Evolutionary conservation across 30 jellyfish, hydroid and myxozoan genomes (phyloP).

Genomic region (Aurelia sp.): DNA sequence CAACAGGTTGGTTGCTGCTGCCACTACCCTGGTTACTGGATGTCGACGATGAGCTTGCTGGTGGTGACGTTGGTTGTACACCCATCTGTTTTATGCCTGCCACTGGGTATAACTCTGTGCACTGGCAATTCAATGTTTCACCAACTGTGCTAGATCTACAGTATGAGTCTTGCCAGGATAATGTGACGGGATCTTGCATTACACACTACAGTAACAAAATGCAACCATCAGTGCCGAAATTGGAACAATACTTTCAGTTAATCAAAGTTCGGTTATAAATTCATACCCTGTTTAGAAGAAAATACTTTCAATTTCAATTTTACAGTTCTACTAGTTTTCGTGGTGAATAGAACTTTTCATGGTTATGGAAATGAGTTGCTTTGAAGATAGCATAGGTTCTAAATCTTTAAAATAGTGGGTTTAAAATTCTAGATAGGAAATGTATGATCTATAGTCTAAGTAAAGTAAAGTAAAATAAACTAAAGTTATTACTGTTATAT

Average conservation of each 20-base stretch:
- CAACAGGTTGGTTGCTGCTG: neutral
- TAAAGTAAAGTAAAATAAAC: no score
- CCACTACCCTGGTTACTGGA: neutral
- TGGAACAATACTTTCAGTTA: neutral
- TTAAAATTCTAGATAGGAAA: no score
- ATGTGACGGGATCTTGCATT: conserved; percentile 40
- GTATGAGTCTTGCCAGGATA: conserved; percentile 10
- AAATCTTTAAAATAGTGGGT: no score
- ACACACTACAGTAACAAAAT: conserved; percentile 34
- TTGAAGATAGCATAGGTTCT: no score
- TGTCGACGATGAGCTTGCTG: neutral
- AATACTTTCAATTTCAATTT: no score
- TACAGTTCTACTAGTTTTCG: no score
- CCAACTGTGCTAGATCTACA: conserved; percentile 14
- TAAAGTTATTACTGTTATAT: no score
- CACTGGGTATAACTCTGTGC: conserved; percentile 32
- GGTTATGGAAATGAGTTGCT: no score
- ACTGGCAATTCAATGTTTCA: conserved; percentile 4
- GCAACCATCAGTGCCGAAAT: neutral
- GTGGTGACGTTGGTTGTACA: neutral
- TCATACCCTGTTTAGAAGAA: neutral
- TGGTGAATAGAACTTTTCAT: no score
- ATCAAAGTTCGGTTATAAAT: neutral
- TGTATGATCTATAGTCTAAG: no score
- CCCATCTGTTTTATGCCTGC: conserved; percentile 29